Percentiles rank a stretch among this genome's conserved stretches.
phyloP scores from a whole-genome alignment of 2,113 vertebrate species.

The Arothron firmamentum region DNA sequence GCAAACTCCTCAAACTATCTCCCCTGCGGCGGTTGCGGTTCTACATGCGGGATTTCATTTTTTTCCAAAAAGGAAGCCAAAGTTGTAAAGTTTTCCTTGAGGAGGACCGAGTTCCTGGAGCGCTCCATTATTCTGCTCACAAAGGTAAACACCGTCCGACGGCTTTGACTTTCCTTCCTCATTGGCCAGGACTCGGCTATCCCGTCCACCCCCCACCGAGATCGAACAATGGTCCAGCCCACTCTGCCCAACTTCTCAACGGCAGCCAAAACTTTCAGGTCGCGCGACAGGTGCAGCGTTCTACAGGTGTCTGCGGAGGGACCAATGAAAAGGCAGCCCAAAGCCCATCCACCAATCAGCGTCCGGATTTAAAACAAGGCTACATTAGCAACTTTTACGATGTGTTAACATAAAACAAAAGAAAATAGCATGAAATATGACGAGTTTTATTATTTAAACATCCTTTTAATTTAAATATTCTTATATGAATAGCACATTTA shows the following conservation, averaged over 20 bases:
- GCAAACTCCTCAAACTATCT: not conserved
- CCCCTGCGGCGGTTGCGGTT: rapidly evolving
- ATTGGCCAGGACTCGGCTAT: conserved; percentile 1
- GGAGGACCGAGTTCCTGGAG: conserved; percentile 68
- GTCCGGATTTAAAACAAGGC: not conserved
- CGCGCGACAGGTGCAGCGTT: conserved; percentile 52
- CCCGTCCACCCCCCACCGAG: conserved; percentile 17
- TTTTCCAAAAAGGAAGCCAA: not conserved
- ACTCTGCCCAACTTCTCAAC: conserved; percentile 31
- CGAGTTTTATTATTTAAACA: too few species aligned
- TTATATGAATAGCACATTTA: too few species aligned
- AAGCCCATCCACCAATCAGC: conserved; percentile 39
- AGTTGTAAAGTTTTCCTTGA: conserved; percentile 38
- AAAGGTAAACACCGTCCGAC: conserved; percentile 28
- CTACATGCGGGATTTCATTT: not conserved
- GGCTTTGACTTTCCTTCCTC: conserved; percentile 51
- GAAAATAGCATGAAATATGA: too few species aligned
- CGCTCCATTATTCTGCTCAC: conserved; percentile 38
- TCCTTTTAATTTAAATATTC: too few species aligned
- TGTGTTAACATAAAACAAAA: too few species aligned
- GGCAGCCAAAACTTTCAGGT: conserved; percentile 39
- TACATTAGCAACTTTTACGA: not conserved
- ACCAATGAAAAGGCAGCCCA: conserved; percentile 16
- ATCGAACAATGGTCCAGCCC: conserved; percentile 50
- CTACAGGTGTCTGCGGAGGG: not conserved